A percentile compares a stretch with the other conserved stretches of the same genome.
Evolutionary conservation across 2,888 invertebrate species (phyloP).

Genomic region (Chloroclysta siterata): DNA sequence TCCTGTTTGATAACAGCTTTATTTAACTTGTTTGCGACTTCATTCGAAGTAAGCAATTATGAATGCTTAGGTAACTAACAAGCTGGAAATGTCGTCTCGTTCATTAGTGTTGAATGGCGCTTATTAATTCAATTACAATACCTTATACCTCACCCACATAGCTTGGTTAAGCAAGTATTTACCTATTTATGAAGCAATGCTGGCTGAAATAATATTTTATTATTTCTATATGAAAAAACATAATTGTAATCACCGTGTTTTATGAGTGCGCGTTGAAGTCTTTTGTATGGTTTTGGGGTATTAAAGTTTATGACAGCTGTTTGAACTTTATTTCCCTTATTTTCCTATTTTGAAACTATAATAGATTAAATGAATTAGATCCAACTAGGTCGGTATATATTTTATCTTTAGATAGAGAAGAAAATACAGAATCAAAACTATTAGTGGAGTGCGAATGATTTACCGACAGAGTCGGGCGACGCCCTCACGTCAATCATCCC

Average conservation of each 20-base stretch:
- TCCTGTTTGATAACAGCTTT: no score
- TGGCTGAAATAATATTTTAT: neutral
- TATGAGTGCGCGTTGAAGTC: slow-evolving; percentile 18
- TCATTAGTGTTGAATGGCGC: no score
- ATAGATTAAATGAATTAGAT: no score
- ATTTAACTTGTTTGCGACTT: neutral
- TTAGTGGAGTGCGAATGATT: slow-evolving; percentile 42
- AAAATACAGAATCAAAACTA: slow-evolving; percentile 26
- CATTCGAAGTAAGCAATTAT: no score
- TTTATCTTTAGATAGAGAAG: slow-evolving; percentile 6
- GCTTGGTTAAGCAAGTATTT: no score
- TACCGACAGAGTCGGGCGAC: slow-evolving; percentile 48
- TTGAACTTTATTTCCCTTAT: no score
- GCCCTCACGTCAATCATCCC: slow-evolving; percentile 72
- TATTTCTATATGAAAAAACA: neutral
- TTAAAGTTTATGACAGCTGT: neutral
- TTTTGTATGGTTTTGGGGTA: slow-evolving; percentile 11
- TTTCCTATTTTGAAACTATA: no score
- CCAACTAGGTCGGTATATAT: neutral
- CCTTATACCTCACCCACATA: no score
- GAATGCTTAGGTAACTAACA: no score
- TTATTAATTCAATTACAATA: no score
- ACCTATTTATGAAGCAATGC: no score
- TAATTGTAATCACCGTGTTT: neutral
- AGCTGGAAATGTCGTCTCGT: no score